Evolutionary conservation across 2,113 vertebrate genomes (phyloP), one percentile per base, ranked within the genome.

Genomic region (Odontesthes bonariensis): DNA sequence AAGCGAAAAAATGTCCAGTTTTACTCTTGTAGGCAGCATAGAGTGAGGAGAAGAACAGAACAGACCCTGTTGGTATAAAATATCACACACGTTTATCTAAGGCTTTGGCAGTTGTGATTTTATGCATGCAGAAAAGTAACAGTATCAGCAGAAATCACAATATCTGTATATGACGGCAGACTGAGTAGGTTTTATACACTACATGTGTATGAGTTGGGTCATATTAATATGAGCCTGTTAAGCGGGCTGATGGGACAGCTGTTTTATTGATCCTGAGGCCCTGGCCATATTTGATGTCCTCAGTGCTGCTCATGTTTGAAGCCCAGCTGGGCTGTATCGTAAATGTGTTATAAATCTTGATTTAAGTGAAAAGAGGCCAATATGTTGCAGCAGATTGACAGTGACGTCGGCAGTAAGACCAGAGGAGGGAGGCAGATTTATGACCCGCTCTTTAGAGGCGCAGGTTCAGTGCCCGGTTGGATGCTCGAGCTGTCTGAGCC

Each of bases 281-380:
- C 31, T 1, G 2, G 60, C 0, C 61, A 46, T 83, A 77, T 88
- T 87, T 80, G 69, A 82, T 81, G 71, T 73, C 59, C 76, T 60
- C 66, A 27, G 10, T n/a, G 12, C 65, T 60, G 71, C 75, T 70
- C 5, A 64, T 73, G 84, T 89, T 90, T 84, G 84, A 90, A 75
- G 61, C 83, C 77, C 85, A 88, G 84, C 86, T 84, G 83, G 64
- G 60, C 65, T 62, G 73, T 44, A 69, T 82, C 59, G 67, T 92
- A 90, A 91, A 91, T 85, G 80, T 71, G 75, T 32, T 80, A 77
- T 86, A 89, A 86, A 90, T 87, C 85, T 63, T 71, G 65, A 82
- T 86, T 86, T 82, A 87, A 73, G 69, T 35, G 74, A 79, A 57
- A 64, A 56, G 61, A 68, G 87, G 83, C n/a, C 84, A 86, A 84